Conservation (phyloP, 2,113 vertebrate genomes). For the Carassius auratus region DNA sequence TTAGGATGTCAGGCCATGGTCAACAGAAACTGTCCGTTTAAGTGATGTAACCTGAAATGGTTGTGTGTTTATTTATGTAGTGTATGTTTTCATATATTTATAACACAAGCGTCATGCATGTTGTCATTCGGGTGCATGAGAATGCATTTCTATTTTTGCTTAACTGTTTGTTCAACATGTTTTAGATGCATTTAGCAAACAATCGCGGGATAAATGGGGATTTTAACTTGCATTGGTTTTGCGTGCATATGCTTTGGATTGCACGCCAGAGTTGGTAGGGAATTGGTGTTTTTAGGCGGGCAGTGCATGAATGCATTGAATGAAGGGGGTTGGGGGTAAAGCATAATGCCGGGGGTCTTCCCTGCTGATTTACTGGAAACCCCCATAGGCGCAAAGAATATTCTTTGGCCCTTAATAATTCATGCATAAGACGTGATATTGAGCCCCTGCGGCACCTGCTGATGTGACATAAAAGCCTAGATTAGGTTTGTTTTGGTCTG, state of each 20-base stretch:
- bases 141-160: background rate
- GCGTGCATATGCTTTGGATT: background rate
- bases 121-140: background rate
- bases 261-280: slow-evolving; percentile 4
- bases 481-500: slow-evolving; percentile 25
- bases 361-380: slow-evolving; percentile 33
- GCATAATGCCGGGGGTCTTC: slow-evolving; percentile 30
- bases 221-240: background rate
- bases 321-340: slow-evolving; percentile 25
- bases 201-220: background rate
- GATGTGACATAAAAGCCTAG: slow-evolving; percentile 1
- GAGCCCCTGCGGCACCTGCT: background rate
- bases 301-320: slow-evolving; percentile 25
- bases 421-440: slow-evolving; percentile 13
- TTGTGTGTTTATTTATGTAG: background rate
- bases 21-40: background rate
- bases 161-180: background rate
- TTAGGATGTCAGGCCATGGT: background rate
- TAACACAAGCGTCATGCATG: background rate
- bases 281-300: slow-evolving; percentile 38
- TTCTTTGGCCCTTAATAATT: slow-evolving; percentile 18
- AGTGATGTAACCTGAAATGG: background rate
- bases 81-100: background rate
- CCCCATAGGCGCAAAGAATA: background rate
- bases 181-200: background rate